Base-by-base conservation (phyloP, 1,140 invertebrate genomes). In the Goniozus legneri region DNA sequence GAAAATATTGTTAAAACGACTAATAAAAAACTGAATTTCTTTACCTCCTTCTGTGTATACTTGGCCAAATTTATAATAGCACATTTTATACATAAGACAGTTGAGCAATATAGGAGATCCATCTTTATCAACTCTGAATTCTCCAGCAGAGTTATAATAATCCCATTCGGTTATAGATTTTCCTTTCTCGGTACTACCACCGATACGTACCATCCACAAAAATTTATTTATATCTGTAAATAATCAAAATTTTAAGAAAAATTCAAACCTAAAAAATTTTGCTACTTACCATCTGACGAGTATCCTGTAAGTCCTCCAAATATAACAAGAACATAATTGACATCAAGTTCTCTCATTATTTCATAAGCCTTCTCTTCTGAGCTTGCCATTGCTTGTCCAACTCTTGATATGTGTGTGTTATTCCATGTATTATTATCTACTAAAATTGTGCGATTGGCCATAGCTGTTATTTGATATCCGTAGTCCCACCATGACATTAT, bases 401-500 rank as follows among this genome's bases (percentile, higher is more conserved):
- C 95, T 47, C 93, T 79, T 13, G 92, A 95, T 65, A 98, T 98
- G 71, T 98, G 96, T 6, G 95, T 97, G 75, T 98, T 98, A 77
- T 98, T 98, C 96, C 96, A 98, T 7, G 96, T 98, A 67, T 98
- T 98, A 75, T 98, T 98, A 72, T 98, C 96, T n/a, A 98, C 95
- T 57, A 98, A 78, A 55, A 97, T 95, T 3, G 95, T 98, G 33
- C 95, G 81, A 82, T 98, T 98, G 3, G 95, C 95, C 95, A 98
- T 98, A 10, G 94, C 94, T 15, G 95, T 97, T 77, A 98, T 98
- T 77, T 98, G 96, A 77, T 98, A 98, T 4, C 96, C 96, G 77
- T 98, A 98, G 85, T 98, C 96, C 96, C 96, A 98, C 96, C 96
- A 98, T 2, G 93, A 97, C 96, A 98, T 98, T 30, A 98, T 86